These are phyloP conservation scores for Drosophila miranda DNA, from an alignment of 1,140 invertebrate species.

Conservation along the genomic window DNA sequence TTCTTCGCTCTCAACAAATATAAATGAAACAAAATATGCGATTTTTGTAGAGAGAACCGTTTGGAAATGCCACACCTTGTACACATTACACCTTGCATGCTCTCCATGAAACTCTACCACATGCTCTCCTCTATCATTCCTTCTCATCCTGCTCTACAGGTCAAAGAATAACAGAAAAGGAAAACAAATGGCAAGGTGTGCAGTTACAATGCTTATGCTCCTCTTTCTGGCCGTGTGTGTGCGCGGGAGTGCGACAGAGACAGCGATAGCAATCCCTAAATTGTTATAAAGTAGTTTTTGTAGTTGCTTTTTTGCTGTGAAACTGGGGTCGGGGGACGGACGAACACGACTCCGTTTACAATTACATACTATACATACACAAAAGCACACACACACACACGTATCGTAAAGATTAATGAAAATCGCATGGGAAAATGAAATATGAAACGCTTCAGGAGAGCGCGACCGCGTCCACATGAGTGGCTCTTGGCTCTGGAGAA, in stretches of 20 bases:
- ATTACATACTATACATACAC: slow-evolving; percentile 4
- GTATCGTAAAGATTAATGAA: slow-evolving; percentile 60
- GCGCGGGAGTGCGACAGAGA: slow-evolving; percentile 1
- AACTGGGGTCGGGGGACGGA: neutral
- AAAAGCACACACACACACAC: slow-evolving; percentile 11
- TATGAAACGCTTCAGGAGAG: slow-evolving; percentile 53
- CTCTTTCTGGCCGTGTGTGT: neutral
- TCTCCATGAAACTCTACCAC: too few species aligned
- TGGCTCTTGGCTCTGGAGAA: slow-evolving; percentile 31
- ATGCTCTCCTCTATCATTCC: slow-evolving; percentile 14
- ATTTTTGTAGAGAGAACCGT: too few species aligned
- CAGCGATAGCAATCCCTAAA: slow-evolving; percentile 39
- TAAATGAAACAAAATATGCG: too few species aligned
- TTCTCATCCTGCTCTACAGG: slow-evolving; percentile 42
- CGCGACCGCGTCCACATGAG: slow-evolving; percentile 21
- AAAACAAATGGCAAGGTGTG: slow-evolving; percentile 50
- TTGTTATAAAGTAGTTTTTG: slow-evolving; percentile 59
- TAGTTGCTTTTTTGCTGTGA: slow-evolving; percentile 17
- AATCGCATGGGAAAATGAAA: slow-evolving; percentile 73
- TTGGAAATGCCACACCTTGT: too few species aligned
- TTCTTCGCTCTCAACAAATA: neutral
- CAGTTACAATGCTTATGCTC: slow-evolving; percentile 30
- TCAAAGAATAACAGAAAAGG: slow-evolving; percentile 30
- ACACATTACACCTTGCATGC: slow-evolving; percentile 3
- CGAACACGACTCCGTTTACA: slow-evolving; percentile 36